These are phyloP conservation scores for Arothron firmamentum DNA, from an alignment of 2,113 vertebrate species.

Conservation along the genomic window DNA sequence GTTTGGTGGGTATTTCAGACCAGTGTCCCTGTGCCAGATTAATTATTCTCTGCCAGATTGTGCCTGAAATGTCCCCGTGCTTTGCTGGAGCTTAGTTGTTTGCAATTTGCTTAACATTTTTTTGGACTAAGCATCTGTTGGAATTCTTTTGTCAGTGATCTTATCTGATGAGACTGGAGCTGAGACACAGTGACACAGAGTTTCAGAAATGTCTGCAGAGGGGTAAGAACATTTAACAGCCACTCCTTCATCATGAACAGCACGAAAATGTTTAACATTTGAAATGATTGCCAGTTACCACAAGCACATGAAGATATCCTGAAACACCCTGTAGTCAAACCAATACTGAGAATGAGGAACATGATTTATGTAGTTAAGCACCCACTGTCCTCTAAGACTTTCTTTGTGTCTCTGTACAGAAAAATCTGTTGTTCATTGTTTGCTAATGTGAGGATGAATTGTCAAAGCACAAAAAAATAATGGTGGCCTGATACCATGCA, in stretches of 20 bases:
- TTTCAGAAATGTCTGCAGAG: no score
- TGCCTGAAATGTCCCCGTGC: no score
- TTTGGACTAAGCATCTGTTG: no score
- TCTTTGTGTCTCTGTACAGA: conserved; percentile 8
- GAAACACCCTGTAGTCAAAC: conserved; percentile 23
- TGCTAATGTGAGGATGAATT: conserved; percentile 31
- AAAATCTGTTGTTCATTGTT: conserved; percentile 30
- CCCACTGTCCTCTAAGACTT: background rate
- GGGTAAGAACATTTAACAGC: no score
- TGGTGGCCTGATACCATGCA: conserved; percentile 9
- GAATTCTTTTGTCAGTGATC: no score
- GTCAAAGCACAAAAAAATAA: conserved; percentile 28
- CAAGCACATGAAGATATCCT: conserved; percentile 25
- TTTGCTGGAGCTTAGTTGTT: no score
- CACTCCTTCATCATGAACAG: background rate
- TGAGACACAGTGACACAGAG: no score
- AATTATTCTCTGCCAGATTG: no score
- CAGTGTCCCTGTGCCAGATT: no score
- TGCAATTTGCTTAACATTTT: no score
- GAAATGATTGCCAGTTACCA: background rate
- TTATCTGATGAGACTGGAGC: no score
- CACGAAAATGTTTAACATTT: conserved; percentile 6
- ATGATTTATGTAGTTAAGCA: conserved; percentile 23
- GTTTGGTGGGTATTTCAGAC: no score
- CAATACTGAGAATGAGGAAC: conserved; percentile 47